Percentiles rank a stretch among this genome's conserved stretches.
Evolutionary conservation across 1,140 invertebrate species (phyloP).

Genomic region (Trachymyrmex septentrionalis): DNA sequence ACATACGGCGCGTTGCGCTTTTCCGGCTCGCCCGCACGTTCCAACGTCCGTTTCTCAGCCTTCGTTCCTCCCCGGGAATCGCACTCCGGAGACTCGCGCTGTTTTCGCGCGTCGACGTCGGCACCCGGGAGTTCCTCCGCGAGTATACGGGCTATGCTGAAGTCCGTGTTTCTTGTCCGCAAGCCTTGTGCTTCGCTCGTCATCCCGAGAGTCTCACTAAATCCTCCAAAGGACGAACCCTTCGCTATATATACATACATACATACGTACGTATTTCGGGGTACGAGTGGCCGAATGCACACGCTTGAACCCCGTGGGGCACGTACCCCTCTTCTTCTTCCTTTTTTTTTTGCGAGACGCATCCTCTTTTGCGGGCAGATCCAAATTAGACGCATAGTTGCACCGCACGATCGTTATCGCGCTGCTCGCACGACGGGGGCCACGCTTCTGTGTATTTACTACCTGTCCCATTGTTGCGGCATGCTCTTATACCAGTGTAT

Average conservation of each 20-base stretch:
- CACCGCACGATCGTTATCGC: conserved; percentile 84
- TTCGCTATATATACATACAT: conserved; percentile 55
- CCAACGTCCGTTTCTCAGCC: not conserved
- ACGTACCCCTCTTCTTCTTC: conserved; percentile 17
- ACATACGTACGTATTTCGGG: not conserved
- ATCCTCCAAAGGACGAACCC: conserved; percentile 34
- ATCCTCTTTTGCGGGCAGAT: conserved; percentile 77
- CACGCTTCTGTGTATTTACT: conserved; percentile 56
- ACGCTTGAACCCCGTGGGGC: conserved; percentile 20
- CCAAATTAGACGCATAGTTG: conserved; percentile 86
- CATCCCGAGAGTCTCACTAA: conserved; percentile 79
- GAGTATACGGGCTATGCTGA: conserved; percentile 83
- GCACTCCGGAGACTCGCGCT: not conserved
- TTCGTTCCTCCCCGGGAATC: not conserved
- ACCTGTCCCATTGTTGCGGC: conserved; percentile 77
- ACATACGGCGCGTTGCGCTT: not conserved
- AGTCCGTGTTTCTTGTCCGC: conserved; percentile 77
- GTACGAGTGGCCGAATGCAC: not conserved
- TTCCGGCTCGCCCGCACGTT: not conserved
- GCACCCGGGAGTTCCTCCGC: conserved; percentile 60
- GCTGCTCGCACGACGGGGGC: conserved; percentile 69
- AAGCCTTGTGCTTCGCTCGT: conserved; percentile 70
- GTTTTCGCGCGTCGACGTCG: not conserved
- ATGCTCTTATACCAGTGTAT: conserved; percentile 86
- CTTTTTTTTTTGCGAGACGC: conserved; percentile 65